phyloP scores from a whole-genome alignment of 2,888 invertebrate species.

The Pseudanteris insignis region DNA sequence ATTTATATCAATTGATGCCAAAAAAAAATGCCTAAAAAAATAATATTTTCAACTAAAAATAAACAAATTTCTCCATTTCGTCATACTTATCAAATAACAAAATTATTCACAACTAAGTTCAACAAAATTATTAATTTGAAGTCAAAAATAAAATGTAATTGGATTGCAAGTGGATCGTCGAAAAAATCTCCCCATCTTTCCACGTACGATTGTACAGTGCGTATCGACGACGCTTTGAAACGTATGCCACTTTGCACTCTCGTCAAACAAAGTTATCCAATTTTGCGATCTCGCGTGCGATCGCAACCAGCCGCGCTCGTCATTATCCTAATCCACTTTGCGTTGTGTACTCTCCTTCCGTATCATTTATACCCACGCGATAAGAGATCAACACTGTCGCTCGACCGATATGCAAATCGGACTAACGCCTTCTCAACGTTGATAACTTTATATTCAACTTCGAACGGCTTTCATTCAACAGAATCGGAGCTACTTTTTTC shows the following conservation, averaged over 20 bases:
- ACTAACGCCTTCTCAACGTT: conserved; percentile 26
- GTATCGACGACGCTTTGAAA: conserved; percentile 19
- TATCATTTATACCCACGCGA: conserved; percentile 48
- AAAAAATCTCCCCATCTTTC: too few species aligned
- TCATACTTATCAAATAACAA: too few species aligned
- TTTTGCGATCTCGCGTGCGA: conserved; percentile 49
- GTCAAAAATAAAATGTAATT: too few species aligned
- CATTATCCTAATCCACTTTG: conserved; percentile 63
- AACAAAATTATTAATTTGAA: too few species aligned
- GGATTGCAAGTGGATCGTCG: too few species aligned
- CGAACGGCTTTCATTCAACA: conserved; percentile 19
- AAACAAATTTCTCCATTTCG: too few species aligned
- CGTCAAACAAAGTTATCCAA: conserved; percentile 33
- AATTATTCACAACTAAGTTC: too few species aligned
- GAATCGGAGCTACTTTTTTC: conserved; percentile 14
- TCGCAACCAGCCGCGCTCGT: conserved; percentile 52
- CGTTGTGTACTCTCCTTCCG: conserved; percentile 49
- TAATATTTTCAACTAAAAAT: too few species aligned
- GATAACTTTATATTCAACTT: conserved; percentile 36
- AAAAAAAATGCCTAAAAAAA: too few species aligned
- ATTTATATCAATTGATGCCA: too few species aligned
- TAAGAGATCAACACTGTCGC: conserved; percentile 31
- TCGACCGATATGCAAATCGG: conserved; percentile 45
- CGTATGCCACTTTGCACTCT: conserved; percentile 44
- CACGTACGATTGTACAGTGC: too few species aligned